phyloP scores from a whole-genome alignment of 2,113 vertebrate genomes.

The Oncorhynchus masou region DNA sequence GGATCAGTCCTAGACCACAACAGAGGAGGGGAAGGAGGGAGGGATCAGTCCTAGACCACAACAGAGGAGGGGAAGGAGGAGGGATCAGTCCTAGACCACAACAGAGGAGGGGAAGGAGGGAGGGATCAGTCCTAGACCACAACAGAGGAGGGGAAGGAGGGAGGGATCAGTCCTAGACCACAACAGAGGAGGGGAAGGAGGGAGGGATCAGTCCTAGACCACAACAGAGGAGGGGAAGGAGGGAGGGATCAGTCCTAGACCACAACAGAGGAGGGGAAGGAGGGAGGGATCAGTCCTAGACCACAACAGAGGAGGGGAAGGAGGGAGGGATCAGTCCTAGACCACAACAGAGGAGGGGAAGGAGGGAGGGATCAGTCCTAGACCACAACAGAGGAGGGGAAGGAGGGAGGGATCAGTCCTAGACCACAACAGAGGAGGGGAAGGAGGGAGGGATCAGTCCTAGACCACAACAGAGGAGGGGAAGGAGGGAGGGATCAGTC shows the following conservation, averaged over 20 bases:
- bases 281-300: no score
- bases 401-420: conserved; percentile 14
- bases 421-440: no score
- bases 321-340: no score
- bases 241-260: no score
- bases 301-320: conserved; percentile 24
- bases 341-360: conserved; percentile 23
- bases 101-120: conserved; percentile 22
- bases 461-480: no score
- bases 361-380: no score
- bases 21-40: conserved; percentile 20
- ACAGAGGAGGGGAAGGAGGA: conserved; percentile 21
- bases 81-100: no score
- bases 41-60: no score
- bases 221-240: conserved; percentile 22
- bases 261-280: conserved; percentile 22
- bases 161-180: no score
- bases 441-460: conserved; percentile 16
- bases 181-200: conserved; percentile 22
- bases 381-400: conserved; percentile 25
- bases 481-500: conserved; percentile 17
- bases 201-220: no score
- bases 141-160: conserved; percentile 21
- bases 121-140: no score
- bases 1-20: no score